These are phyloP conservation scores for Quadroppia sp. DNA, from an alignment of 2,888 invertebrate genomes.

Conservation along the genomic window DNA sequence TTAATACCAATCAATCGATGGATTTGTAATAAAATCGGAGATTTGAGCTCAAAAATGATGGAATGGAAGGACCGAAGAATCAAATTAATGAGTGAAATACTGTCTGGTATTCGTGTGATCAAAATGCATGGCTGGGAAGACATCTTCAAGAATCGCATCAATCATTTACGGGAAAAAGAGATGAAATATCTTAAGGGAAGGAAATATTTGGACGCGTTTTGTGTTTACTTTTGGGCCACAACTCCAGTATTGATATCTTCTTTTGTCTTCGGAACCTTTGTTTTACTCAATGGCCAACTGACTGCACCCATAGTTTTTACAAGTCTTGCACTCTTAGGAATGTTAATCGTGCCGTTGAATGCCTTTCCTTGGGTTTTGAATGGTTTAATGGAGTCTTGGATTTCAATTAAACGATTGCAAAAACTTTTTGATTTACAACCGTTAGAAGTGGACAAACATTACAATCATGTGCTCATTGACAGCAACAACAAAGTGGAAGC, in stretches of 20 bases:
- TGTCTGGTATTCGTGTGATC: constrained; percentile 80
- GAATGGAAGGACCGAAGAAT: constrained; percentile 82
- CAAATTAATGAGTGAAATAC: constrained; percentile 75
- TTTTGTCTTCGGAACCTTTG: constrained; percentile 73
- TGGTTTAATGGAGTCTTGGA: constrained; percentile 92
- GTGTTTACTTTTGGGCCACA: constrained; percentile 98
- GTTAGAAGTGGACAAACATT: constrained; percentile 19
- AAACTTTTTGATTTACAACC: constrained; percentile 59
- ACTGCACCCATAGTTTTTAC: constrained; percentile 88
- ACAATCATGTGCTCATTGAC: constrained; percentile 22
- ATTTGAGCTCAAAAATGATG: constrained; percentile 81
- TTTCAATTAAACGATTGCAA: constrained; percentile 82
- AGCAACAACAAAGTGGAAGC: constrained; percentile 32
- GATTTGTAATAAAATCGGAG: constrained; percentile 81
- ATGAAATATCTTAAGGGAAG: constrained; percentile 59
- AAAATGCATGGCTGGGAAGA: constrained; percentile 93
- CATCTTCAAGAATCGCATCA: constrained; percentile 47
- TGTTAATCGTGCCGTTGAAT: constrained; percentile 91
- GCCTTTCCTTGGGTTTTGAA: constrained; percentile 98
- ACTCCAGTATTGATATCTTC: constrained; percentile 87
- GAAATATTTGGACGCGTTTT: constrained; percentile 94
- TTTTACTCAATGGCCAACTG: constrained; percentile 68
- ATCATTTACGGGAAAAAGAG: constrained; percentile 51
- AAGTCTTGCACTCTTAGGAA: constrained; percentile 86
- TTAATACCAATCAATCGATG: constrained; percentile 88